Conservation (phyloP, 2,113 vertebrate species). For the Tapirus terrestris region DNA sequence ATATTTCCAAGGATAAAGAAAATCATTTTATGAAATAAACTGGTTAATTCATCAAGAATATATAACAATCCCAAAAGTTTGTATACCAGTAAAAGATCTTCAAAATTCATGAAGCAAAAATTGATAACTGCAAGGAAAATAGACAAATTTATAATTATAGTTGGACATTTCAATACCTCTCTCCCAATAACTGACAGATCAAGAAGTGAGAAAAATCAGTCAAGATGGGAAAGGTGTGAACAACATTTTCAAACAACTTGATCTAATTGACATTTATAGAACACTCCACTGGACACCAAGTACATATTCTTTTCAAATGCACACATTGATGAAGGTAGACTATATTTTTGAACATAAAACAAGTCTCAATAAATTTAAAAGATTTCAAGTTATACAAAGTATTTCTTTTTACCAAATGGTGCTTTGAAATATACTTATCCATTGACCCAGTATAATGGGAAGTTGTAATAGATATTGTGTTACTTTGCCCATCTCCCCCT, state of each 20-base stretch:
- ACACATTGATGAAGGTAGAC: not conserved
- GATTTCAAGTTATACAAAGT: not conserved
- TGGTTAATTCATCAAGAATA: not conserved
- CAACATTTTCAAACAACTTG: not conserved
- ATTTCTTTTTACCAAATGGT: not conserved
- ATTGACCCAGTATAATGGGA: not conserved
- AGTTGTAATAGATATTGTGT: not conserved
- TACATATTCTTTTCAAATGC: not conserved
- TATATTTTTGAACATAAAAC: not conserved
- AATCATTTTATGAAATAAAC: not conserved
- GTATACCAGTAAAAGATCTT: not conserved
- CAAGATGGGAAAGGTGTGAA: not conserved
- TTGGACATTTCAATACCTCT: not conserved
- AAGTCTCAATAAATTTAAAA: not conserved
- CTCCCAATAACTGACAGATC: not conserved
- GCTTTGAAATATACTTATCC: not conserved
- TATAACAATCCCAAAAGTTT: not conserved
- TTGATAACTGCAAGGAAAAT: not conserved
- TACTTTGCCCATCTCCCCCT: not conserved
- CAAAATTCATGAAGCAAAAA: not conserved
- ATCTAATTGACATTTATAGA: not conserved
- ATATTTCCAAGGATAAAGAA: not conserved
- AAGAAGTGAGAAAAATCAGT: not conserved
- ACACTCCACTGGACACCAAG: not conserved
- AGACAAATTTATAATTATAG: not conserved